Evolutionary conservation across 2,113 vertebrate species (phyloP).

Genomic region (Thalassarche chlororhynchos): DNA sequence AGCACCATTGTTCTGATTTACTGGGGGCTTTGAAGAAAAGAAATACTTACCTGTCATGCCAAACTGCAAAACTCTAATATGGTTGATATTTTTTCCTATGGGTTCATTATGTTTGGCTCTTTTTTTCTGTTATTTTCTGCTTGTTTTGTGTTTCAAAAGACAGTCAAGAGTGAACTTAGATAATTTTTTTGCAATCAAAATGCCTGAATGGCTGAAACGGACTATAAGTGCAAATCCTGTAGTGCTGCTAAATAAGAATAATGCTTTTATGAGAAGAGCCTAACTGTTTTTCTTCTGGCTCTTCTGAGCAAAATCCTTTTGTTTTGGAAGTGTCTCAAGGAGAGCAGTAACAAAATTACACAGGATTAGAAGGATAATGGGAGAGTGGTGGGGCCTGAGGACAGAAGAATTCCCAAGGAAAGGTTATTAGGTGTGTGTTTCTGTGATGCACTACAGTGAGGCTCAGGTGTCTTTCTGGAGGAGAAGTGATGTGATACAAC

Average conservation of each 20-base stretch:
- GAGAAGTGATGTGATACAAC: background rate
- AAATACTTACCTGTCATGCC: conserved; percentile 35
- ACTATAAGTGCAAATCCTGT: background rate
- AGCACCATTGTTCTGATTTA: conserved; percentile 66
- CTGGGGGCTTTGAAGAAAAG: conserved; percentile 23
- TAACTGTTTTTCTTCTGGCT: background rate
- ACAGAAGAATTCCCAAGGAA: background rate
- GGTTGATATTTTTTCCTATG: conserved; percentile 13
- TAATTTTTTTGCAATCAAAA: background rate
- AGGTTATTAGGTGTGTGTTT: background rate
- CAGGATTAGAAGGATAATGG: background rate
- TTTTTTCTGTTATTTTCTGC: conserved; percentile 37
- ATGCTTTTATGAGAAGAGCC: background rate
- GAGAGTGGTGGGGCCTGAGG: rapidly evolving
- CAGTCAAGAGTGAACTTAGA: background rate
- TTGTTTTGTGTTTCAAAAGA: conserved; percentile 32
- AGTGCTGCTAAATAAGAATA: background rate
- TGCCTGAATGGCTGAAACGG: background rate
- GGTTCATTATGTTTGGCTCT: conserved; percentile 22
- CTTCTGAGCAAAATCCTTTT: background rate
- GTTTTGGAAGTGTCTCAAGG: background rate
- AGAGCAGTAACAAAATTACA: background rate
- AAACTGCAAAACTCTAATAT: conserved; percentile 19
- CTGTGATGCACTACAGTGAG: background rate
- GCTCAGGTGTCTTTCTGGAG: background rate